phyloP scores from a whole-genome alignment of 1,140 invertebrate species.

The Drusus annulatus region DNA sequence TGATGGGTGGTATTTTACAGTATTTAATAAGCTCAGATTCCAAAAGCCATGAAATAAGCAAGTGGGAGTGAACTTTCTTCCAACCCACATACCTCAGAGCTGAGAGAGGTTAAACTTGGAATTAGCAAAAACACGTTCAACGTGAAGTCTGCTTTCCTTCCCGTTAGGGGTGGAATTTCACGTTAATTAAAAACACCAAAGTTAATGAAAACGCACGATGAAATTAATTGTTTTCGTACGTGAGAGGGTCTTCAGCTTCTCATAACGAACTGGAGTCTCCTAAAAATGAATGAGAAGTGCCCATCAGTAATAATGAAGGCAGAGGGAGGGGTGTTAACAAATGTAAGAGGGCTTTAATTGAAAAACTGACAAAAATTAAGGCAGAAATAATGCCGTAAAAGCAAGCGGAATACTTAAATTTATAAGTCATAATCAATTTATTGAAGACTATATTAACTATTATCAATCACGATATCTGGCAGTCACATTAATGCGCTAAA shows the following conservation, averaged over 20 bases:
- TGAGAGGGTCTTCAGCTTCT: constrained; percentile 48
- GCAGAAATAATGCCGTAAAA: too few species aligned
- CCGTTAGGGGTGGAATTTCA: constrained; percentile 48
- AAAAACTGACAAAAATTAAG: background rate
- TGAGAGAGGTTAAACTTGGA: background rate
- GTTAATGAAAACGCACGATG: constrained; percentile 58
- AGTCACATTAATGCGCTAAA: too few species aligned
- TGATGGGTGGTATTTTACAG: too few species aligned
- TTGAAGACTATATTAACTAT: too few species aligned
- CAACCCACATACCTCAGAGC: background rate
- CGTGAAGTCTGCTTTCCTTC: background rate
- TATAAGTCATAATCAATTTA: too few species aligned
- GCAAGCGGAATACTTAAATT: too few species aligned
- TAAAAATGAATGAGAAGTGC: constrained; percentile 39
- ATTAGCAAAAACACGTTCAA: background rate
- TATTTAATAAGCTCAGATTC: too few species aligned
- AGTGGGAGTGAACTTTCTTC: too few species aligned
- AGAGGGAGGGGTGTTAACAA: background rate
- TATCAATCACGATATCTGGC: too few species aligned
- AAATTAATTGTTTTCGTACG: constrained; percentile 60
- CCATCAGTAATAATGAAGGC: constrained; percentile 32
- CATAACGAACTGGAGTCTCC: constrained; percentile 50
- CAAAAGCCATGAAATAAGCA: too few species aligned
- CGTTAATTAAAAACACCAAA: constrained; percentile 59
- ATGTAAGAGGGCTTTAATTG: background rate